A percentile compares a stretch with the other conserved stretches of the same genome.
Evolutionary conservation across 2,888 invertebrate species (phyloP).

Genomic region (Copidosoma aretas): DNA sequence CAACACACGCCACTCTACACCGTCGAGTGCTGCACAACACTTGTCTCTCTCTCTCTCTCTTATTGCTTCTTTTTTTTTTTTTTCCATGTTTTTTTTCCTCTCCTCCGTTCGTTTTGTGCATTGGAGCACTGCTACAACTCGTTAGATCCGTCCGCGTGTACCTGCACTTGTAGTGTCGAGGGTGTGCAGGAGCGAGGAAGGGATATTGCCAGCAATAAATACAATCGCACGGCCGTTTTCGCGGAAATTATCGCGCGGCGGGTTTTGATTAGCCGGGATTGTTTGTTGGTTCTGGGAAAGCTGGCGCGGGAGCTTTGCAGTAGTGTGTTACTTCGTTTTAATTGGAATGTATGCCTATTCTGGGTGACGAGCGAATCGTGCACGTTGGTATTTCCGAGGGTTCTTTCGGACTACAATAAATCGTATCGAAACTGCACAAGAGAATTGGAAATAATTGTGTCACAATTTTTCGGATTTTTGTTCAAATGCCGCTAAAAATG

Average conservation of each 20-base stretch:
- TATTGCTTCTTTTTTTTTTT: neutral
- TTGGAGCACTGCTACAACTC: conserved; percentile 11
- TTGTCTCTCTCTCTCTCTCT: neutral
- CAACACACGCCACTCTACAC: no score
- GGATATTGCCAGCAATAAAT: conserved; percentile 4
- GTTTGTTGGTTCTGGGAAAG: conserved; percentile 2
- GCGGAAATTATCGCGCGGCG: conserved; percentile 1
- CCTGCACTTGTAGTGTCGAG: no score
- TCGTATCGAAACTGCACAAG: no score
- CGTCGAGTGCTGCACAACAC: neutral
- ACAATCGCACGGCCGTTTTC: conserved; percentile 6
- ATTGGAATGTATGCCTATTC: no score
- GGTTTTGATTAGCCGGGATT: conserved; percentile 13
- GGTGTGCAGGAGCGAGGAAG: neutral
- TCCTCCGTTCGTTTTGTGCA: neutral
- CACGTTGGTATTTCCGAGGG: no score
- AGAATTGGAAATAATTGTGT: no score
- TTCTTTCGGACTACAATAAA: no score
- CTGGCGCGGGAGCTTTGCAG: neutral
- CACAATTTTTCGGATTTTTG: no score
- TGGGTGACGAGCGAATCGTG: no score
- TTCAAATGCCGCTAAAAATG: no score
- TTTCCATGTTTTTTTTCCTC: neutral
- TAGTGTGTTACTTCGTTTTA: no score
- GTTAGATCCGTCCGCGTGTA: conserved; percentile 16